A percentile compares a stretch with the other conserved stretches of the same genome.
Evolutionary conservation across 1,140 invertebrate genomes (phyloP).

Genomic region (Fopius arisanus): DNA sequence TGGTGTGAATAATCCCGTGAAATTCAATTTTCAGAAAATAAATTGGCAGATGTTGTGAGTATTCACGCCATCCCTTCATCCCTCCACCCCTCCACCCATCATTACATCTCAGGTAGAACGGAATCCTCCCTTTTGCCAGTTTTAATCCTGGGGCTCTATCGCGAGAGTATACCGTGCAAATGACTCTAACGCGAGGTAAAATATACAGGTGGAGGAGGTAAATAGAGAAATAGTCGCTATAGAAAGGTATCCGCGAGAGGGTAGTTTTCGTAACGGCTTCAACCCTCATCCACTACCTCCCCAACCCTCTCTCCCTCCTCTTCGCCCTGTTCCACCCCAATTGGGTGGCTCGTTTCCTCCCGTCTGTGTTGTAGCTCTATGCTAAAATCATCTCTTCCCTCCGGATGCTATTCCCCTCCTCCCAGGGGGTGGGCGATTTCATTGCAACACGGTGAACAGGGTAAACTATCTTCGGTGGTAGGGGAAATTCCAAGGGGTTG

Average conservation of each 20-base stretch:
- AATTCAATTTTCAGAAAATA: not conserved
- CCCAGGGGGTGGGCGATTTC: no score
- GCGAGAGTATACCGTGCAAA: not conserved
- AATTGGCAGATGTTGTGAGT: no score
- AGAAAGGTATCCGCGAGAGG: constrained; percentile 23
- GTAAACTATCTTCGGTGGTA: no score
- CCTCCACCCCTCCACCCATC: no score
- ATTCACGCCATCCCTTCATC: no score
- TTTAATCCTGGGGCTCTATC: not conserved
- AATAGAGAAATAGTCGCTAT: constrained; percentile 4
- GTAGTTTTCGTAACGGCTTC: constrained; percentile 23
- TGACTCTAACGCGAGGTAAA: not conserved
- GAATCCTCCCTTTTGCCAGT: not conserved
- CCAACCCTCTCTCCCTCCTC: not conserved
- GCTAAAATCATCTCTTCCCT: not conserved
- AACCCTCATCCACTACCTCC: not conserved
- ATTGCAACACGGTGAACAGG: no score
- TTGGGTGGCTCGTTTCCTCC: not conserved
- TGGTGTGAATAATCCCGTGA: no score
- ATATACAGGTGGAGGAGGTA: constrained; percentile 17
- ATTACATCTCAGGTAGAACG: not conserved
- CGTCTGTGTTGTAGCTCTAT: not conserved
- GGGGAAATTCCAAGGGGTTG: no score
- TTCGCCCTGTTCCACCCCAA: not conserved
- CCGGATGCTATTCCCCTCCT: not conserved